Percentiles rank a stretch among this genome's conserved stretches.
These are phyloP conservation scores for Danio tinwini DNA, from an alignment of 2,797 vertebrate genomes.

Conservation along the genomic window DNA sequence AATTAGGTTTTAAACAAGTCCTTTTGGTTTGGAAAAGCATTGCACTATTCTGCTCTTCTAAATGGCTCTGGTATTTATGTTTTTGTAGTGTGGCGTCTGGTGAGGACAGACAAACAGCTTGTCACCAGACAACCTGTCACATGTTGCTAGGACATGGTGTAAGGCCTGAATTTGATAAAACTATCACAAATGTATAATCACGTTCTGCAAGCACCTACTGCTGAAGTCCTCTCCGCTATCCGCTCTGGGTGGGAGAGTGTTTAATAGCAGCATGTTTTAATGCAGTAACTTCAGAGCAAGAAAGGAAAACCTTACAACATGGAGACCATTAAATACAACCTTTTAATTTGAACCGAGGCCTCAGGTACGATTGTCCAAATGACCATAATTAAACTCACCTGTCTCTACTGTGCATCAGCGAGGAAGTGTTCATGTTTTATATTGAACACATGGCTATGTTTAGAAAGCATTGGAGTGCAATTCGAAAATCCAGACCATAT, in stretches of 20 bases:
- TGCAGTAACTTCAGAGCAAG: constrained; percentile 72
- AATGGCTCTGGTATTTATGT: too few relatives aligned
- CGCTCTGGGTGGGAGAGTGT: constrained; percentile 30
- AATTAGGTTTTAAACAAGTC: too few relatives aligned
- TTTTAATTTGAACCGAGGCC: constrained; percentile 65
- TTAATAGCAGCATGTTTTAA: constrained; percentile 65
- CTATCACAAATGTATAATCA: constrained; percentile 20
- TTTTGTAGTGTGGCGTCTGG: too few relatives aligned
- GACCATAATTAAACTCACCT: constrained; percentile 75
- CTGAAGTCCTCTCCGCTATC: neutral
- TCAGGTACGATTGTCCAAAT: constrained; percentile 38
- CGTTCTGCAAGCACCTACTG: constrained; percentile 11
- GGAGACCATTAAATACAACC: constrained; percentile 73
- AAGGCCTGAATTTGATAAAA: neutral
- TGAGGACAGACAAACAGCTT: too few relatives aligned
- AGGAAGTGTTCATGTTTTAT: constrained; percentile 64
- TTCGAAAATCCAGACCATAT: constrained; percentile 64
- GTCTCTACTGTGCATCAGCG: constrained; percentile 62
- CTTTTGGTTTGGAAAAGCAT: too few relatives aligned
- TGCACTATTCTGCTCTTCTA: too few relatives aligned
- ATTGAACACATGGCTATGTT: constrained; percentile 75
- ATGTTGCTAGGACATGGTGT: too few relatives aligned
- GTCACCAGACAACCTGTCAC: too few relatives aligned
- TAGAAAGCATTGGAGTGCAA: constrained; percentile 68
- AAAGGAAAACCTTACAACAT: constrained; percentile 68